Base-by-base conservation (phyloP, 2,797 vertebrate species). In the Hoplostethus atlanticus region DNA sequence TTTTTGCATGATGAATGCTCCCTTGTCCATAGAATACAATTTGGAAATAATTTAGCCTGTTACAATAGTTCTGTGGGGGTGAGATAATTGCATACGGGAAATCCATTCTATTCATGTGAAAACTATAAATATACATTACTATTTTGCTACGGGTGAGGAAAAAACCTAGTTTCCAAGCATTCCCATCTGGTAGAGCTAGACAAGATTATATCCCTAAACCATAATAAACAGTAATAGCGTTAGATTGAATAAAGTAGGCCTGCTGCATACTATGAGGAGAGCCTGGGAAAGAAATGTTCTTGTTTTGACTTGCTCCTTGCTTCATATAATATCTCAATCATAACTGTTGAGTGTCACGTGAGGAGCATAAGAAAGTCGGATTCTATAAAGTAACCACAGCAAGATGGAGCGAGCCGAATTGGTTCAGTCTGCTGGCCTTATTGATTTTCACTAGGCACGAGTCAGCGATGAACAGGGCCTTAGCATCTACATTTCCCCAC, bases 1-100 rank as follows among this genome's bases (percentile, higher is more conserved):
- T 87, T 21, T 88, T 58, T 83, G 73, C 63, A 64, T 84, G 81
- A 90, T 87, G 75, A 92, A 90, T 80, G 75, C 56, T 63, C 62
- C 71, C 69, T 69, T 81, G 74, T 84, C 36, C 34, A 53, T 60
- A 47, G 57, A 86, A 79, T 67, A 79, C 85, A 78, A 85, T 90
- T 81, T 84, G 78, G 69, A 87, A 87, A 86, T 87, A 57, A 85
- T 85, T 90, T 78, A 79, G 77, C 61, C 38, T 70, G 68, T 81
- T 64, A 81, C 76, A 72, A 85, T 76, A 74, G 46, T 68, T 53
- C 76, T 81, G 68, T 52, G 71, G 72, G 68, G 65, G 34, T 60
- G 67, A 61, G 57, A 78, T 88, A 88, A 85, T 78, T 87, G 62
- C 75, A 68, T 66, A 79, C 21, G 4, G 47, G 40, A 79, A 84